Conservation (phyloP, 2,797 vertebrate genomes). For the Oreonectes daqikongensis region DNA sequence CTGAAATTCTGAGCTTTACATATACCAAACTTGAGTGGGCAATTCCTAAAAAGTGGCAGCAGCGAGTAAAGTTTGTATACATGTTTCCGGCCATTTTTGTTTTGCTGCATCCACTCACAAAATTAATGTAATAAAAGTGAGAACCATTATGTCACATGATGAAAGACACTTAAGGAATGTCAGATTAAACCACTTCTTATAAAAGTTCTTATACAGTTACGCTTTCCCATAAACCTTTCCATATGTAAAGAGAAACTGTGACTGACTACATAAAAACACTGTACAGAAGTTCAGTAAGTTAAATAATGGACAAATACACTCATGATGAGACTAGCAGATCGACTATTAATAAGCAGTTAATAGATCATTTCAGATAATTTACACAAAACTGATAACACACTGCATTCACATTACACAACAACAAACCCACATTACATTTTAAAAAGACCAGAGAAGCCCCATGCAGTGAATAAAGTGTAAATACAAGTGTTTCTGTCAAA, state of each 20-base stretch:
- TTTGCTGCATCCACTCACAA: too few species aligned
- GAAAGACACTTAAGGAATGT: not conserved
- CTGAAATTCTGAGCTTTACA: too few species aligned
- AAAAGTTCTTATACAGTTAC: not conserved
- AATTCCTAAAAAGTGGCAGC: too few species aligned
- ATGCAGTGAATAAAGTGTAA: not conserved
- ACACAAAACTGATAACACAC: not conserved
- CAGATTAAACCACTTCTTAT: not conserved
- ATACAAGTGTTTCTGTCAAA: conserved; percentile 7
- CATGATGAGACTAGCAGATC: not conserved
- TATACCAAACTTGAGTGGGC: too few species aligned
- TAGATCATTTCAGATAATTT: too few species aligned
- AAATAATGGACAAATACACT: too few species aligned
- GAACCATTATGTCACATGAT: not conserved
- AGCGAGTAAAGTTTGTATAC: too few species aligned
- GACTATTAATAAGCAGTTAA: too few species aligned
- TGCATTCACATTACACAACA: not conserved
- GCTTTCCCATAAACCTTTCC: not conserved
- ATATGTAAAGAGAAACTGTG: not conserved
- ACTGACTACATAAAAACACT: not conserved
- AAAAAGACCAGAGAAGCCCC: not conserved
- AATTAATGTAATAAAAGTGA: too few species aligned
- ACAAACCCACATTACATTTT: not conserved
- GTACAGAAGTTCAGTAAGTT: too few species aligned
- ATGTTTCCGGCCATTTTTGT: too few species aligned